Evolutionary conservation across 2,797 vertebrate genomes (phyloP).

Genomic region (Euthynnus affinis): DNA sequence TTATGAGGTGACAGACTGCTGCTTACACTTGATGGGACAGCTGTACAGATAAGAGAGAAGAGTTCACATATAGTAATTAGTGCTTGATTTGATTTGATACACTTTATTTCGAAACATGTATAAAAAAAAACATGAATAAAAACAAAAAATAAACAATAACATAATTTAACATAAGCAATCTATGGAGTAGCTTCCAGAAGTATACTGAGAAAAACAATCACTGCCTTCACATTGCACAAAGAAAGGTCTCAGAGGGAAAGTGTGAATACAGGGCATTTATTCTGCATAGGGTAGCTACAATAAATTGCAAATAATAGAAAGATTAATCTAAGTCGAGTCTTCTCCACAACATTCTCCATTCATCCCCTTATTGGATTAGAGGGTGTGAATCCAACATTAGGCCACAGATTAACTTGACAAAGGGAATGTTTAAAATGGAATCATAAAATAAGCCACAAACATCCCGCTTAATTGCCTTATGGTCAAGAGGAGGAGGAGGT

Average conservation of each 20-base stretch:
- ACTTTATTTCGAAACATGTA: too few species aligned
- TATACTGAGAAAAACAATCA: constrained; percentile 33
- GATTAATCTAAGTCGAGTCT: constrained; percentile 58
- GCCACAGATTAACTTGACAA: constrained; percentile 66
- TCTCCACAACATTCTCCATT: constrained; percentile 50
- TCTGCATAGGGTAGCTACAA: constrained; percentile 26
- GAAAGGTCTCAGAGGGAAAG: constrained; percentile 19
- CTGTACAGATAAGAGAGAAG: not conserved
- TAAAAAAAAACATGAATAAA: too few species aligned
- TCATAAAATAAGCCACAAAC: constrained; percentile 48
- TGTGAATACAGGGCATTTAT: constrained; percentile 22
- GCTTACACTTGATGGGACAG: constrained; percentile 24
- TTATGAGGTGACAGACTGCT: constrained; percentile 46
- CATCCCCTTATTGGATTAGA: constrained; percentile 70
- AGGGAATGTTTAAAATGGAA: constrained; percentile 51
- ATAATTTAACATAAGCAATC: too few species aligned
- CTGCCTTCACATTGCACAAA: constrained; percentile 28
- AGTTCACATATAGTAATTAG: constrained; percentile 20
- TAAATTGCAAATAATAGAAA: constrained; percentile 58
- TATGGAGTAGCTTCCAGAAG: not conserved
- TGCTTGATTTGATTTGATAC: too few species aligned
- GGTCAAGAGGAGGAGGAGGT: constrained; percentile 42
- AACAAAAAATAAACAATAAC: too few species aligned
- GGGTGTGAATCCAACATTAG: constrained; percentile 60
- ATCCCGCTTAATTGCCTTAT: constrained; percentile 52